Base-by-base conservation (phyloP, 2,888 invertebrate species). In the Drosophila greeni region DNA sequence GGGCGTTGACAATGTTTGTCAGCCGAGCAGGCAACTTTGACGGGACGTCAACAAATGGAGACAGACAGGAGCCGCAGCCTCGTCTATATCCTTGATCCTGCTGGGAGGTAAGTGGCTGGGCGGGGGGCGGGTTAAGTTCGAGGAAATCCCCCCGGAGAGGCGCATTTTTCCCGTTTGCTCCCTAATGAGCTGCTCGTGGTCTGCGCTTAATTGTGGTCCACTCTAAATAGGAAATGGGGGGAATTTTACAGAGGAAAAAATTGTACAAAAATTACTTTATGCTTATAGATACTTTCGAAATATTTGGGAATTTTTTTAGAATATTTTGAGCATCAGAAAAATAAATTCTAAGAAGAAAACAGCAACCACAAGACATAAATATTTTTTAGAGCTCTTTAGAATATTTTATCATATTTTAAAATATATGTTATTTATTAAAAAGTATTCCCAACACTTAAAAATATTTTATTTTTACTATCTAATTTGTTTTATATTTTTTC, bases 1-100 rank as follows among this genome's bases (percentile, higher is more conserved):
- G 71, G 75, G 81, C 70, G 81, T 64, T 78, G 83, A 80, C 79
- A 83, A 75, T 73, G 83, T 80, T 82, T 82, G 75, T 79, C 83
- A 81, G 70, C 73, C 68, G 42, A 42, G 60, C 45, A 36, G 48
- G 45, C 59, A 42, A 18, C 59, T 70, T 70, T 62, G 70, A 64
- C 57, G 55, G 39, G 53, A 40, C 54, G 65, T 54, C 70, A 64
- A 29, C 64, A 52, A 70, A 70, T 70, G 58, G 64, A 57, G 69
- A 47, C 56, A 51, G 72, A 51, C 66, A 54, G 59, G 36, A 31
- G 69, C 66, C 66, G 45, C 66, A 29, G 55, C 66, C 20, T 37
- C 23, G 7, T 18, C 52, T 2, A 37, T 11, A 52, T 5, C 23
- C 33, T 20, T 23, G 42, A 42, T 42, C 42, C 42, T 42, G 42